Evolutionary conservation across 2,888 invertebrate species (phyloP), one percentile per base, ranked within the genome.

Genomic region (Luperina testacea): DNA sequence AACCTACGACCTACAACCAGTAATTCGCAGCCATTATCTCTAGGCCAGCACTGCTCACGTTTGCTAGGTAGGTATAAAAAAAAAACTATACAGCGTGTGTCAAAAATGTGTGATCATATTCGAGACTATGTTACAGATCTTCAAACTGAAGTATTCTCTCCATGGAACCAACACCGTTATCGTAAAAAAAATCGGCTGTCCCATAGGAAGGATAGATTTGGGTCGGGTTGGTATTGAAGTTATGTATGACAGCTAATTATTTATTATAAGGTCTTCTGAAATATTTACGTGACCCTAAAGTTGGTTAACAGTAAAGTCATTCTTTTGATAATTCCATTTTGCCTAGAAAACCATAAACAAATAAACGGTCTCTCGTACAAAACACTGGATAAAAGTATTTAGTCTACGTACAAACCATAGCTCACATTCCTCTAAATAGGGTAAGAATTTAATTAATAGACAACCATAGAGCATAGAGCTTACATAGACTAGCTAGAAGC

Each of bases 401-500:
- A 65, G n/a, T 72, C 53, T 45, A 51, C 42, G 6, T n/a, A 24
- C 65, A 32, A 75, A 63, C 73, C 72, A 45, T 48, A 73, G 38
- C 24, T 27, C 57, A 27, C 65, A 76, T 71, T 82, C 53, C 73
- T 77, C 24, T 76, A 84, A 72, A 63, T 53, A 79, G 42, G 61
- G 51, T 72, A 85, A 82, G 84, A 85, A 84, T 82, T 85, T 85
- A 84, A 84, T 84, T 84, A 85, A 76, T 74, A 72, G 61, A 75
- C 72, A 72, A 72, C 74, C 74, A 72, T 63, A 65, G 38, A 73
- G 53, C 75, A 45, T 53, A 81, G 64, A 72, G 68, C 72, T 78
- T 53, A 38, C 59, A 84, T 59, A 73, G 78, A 68, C 81, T 67
- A 85, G 42, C 61, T 81, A 75, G 77, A 74, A 48, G 53, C 81